Evolutionary conservation across 2,797 vertebrate genomes (phyloP).

Genomic region (Alectoris magna): DNA sequence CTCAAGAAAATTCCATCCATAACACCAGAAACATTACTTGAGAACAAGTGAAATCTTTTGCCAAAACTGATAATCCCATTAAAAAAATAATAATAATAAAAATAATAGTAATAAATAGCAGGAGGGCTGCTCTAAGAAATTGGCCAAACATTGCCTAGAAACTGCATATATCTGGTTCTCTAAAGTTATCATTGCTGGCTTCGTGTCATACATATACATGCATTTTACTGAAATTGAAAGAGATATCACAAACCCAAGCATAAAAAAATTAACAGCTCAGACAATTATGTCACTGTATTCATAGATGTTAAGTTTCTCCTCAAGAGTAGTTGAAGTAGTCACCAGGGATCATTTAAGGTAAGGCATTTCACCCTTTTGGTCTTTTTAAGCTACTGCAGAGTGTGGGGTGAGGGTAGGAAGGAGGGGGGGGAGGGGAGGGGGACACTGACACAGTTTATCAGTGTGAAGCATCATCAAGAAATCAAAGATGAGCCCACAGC

Average conservation of each 20-base stretch:
- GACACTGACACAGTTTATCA: not conserved
- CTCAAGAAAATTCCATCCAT: not conserved
- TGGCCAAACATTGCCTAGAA: not conserved
- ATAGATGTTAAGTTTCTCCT: not conserved
- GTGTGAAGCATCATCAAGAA: slow-evolving; percentile 31
- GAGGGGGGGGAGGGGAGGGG: not conserved
- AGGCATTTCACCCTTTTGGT: not conserved
- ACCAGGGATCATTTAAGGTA: not conserved
- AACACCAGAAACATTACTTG: not conserved
- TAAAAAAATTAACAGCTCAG: not conserved
- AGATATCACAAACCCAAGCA: not conserved
- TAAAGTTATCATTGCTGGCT: not conserved
- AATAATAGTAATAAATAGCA: not conserved
- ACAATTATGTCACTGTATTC: not conserved
- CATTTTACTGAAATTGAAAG: not conserved
- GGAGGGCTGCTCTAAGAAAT: not conserved
- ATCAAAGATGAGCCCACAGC: not conserved
- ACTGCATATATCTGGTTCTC: not conserved
- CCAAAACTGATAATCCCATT: not conserved
- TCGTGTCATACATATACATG: not conserved
- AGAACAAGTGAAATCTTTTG: not conserved
- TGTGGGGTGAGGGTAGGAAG: not conserved
- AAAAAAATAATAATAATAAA: not conserved
- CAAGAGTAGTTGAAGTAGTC: not conserved
- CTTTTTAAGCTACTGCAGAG: not conserved